Evolutionary conservation across 2,888 invertebrate species (phyloP).

Genomic region (Idaea dimidiata): DNA sequence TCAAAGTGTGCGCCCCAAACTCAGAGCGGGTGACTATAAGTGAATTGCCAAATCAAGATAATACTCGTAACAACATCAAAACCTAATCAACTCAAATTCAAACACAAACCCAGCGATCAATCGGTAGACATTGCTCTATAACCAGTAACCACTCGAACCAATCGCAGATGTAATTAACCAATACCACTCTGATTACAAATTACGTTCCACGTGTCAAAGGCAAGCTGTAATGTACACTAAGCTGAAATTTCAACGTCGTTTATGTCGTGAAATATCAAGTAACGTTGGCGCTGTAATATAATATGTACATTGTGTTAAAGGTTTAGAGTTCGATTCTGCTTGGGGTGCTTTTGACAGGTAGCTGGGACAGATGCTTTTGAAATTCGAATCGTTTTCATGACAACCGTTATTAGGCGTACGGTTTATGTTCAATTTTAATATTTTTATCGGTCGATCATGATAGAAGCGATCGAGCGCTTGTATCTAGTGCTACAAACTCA

Average conservation of each 20-base stretch:
- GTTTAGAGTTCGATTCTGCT: constrained; percentile 18
- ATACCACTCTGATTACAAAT: constrained; percentile 33
- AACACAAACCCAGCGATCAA: neutral
- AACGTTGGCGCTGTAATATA: constrained; percentile 7
- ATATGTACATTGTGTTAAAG: neutral
- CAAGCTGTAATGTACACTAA: constrained; percentile 34
- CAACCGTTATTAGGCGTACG: constrained; percentile 23
- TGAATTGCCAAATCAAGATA: neutral
- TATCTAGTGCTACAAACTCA: too few relatives aligned
- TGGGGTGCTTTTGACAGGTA: constrained; percentile 20
- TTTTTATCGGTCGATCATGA: too few relatives aligned
- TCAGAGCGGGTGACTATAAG: neutral
- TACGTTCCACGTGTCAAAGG: constrained; percentile 32
- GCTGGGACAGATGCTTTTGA: constrained; percentile 28
- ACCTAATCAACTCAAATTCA: neutral
- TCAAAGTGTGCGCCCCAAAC: too few relatives aligned
- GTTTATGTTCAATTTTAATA: constrained; percentile 5
- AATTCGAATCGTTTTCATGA: constrained; percentile 27
- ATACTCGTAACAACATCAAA: neutral
- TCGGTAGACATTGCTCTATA: constrained; percentile 21
- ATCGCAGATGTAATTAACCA: constrained; percentile 30
- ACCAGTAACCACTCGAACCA: constrained; percentile 17
- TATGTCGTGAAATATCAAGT: constrained; percentile 28
- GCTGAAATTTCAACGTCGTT: constrained; percentile 37
- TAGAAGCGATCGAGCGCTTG: too few relatives aligned